phyloP scores from a whole-genome alignment of 92 coral and sea anemone genomes.

The Heteractis magnifica region DNA sequence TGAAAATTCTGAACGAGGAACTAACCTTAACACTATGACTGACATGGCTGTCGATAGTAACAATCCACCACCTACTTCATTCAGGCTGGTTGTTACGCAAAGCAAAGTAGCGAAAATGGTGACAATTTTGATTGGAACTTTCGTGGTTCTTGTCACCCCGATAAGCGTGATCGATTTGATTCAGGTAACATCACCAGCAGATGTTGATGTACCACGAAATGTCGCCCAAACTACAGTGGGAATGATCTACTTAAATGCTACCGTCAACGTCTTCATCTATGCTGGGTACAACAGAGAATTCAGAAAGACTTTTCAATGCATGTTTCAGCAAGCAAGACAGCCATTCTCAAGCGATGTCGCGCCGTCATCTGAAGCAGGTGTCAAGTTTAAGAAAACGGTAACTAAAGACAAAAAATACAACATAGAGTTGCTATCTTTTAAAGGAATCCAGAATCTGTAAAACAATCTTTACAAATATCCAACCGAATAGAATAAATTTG shows the following conservation, averaged over 20 bases:
- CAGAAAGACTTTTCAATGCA: constrained; percentile 38
- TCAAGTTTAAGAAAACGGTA: background rate
- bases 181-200: constrained; percentile 4
- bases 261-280: constrained; percentile 59
- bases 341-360: constrained; percentile 19
- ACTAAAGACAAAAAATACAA: background rate
- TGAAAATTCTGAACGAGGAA: background rate
- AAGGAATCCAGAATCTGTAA: background rate
- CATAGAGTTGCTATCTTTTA: constrained; percentile 1
- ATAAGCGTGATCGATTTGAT: constrained; percentile 53
- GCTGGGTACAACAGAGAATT: constrained; percentile 66
- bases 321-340: constrained; percentile 11
- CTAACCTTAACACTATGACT: background rate
- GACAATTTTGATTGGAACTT: constrained; percentile 39
- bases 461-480: no score
- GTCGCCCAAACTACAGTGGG: constrained; percentile 42
- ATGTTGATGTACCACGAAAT: constrained; percentile 25
- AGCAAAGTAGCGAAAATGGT: constrained; percentile 53
- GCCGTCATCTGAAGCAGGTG: background rate
- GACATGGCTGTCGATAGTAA: no score
- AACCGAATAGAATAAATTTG: no score
- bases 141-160: constrained; percentile 51
- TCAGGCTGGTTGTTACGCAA: constrained; percentile 17
- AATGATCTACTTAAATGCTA: constrained; percentile 60
- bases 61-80: background rate